Evolutionary conservation across 2,797 vertebrate genomes (phyloP).

Genomic region (Loriculus beryllinus): DNA sequence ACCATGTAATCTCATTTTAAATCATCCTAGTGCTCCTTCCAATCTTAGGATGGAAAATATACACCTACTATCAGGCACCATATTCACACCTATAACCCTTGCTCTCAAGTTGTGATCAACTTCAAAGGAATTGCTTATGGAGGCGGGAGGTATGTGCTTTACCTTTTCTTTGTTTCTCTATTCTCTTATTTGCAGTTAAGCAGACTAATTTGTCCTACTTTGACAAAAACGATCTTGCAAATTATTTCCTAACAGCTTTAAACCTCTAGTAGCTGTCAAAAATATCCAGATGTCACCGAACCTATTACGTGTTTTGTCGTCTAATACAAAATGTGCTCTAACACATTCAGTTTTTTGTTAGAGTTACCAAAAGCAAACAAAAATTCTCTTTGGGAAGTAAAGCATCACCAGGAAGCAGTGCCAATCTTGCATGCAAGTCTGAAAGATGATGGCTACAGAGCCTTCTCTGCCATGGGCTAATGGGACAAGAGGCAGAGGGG

Average conservation of each 20-base stretch:
- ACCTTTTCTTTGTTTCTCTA: neutral
- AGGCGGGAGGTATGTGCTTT: constrained; percentile 74
- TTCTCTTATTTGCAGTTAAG: constrained; percentile 5
- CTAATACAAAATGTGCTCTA: neutral
- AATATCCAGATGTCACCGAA: neutral
- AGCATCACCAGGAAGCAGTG: neutral
- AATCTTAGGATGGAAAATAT: constrained; percentile 86
- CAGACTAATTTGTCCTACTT: neutral
- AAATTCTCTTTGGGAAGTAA: neutral
- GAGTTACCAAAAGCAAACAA: neutral
- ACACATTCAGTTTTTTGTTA: neutral
- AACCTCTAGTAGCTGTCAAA: constrained; percentile 26
- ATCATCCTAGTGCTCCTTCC: neutral
- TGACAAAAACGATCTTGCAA: neutral
- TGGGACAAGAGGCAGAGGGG: constrained; percentile 74
- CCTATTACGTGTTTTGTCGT: neutral
- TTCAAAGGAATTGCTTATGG: constrained; percentile 84
- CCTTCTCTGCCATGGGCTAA: constrained; percentile 78
- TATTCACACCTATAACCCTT: constrained; percentile 83
- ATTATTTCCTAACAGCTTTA: constrained; percentile 32
- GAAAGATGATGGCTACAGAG: constrained; percentile 81
- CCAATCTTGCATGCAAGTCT: neutral
- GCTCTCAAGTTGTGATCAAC: constrained; percentile 78
- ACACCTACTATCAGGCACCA: constrained; percentile 81
- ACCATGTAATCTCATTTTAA: neutral